These are phyloP conservation scores for Chaetodon trifasciatus DNA, from an alignment of 2,797 vertebrate genomes.

Conservation along the genomic window DNA sequence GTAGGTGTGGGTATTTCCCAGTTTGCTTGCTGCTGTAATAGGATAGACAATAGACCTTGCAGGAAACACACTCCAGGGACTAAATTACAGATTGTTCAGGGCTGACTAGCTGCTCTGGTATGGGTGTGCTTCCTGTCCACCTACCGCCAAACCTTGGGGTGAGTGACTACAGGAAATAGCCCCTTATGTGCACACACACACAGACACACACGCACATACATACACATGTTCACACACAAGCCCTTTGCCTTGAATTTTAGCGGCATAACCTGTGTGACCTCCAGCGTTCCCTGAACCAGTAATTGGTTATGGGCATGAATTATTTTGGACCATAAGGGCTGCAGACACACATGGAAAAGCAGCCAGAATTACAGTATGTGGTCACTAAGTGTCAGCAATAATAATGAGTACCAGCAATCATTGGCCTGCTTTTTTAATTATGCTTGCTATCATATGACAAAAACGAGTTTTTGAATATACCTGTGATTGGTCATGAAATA, in stretches of 20 bases:
- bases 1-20: slow-evolving; percentile 35
- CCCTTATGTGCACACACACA: slow-evolving; percentile 4
- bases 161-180: slow-evolving; percentile 65
- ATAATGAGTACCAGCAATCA: background rate
- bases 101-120: slow-evolving; percentile 59
- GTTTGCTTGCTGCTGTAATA: slow-evolving; percentile 30
- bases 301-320: slow-evolving; percentile 25
- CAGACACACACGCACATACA: background rate
- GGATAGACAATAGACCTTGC: slow-evolving; percentile 66
- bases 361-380: background rate
- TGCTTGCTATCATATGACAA: background rate
- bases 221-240: background rate
- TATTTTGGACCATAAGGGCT: slow-evolving; percentile 33
- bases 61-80: slow-evolving; percentile 65
- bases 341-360: slow-evolving; percentile 23
- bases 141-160: slow-evolving; percentile 48
- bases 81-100: slow-evolving; percentile 60
- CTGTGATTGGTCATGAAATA: background rate
- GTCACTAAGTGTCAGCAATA: slow-evolving; percentile 2
- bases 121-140: slow-evolving; percentile 66
- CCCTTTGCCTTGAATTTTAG: slow-evolving; percentile 13
- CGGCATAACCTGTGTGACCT: slow-evolving; percentile 36
- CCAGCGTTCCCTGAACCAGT: slow-evolving; percentile 18
- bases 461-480: background rate
- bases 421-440: background rate